These are phyloP conservation scores for Conistra vaccinii DNA, from an alignment of 2,888 invertebrate genomes.

Conservation along the genomic window DNA sequence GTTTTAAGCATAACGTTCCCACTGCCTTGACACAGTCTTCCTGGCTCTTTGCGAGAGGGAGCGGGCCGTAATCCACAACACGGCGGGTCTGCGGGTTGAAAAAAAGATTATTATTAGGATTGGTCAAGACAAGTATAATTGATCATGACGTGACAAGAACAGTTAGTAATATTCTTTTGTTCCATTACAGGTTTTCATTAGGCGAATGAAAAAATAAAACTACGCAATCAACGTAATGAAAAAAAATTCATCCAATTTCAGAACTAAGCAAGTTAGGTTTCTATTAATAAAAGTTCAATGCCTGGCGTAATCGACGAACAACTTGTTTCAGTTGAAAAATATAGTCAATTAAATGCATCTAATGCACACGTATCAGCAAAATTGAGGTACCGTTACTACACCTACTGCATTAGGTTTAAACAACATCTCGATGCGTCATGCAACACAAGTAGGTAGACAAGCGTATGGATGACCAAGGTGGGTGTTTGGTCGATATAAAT, in stretches of 20 bases:
- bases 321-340: neutral
- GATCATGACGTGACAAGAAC: neutral
- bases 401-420: constrained; percentile 6
- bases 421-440: constrained; percentile 33
- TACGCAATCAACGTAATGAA: neutral
- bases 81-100: neutral
- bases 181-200: neutral
- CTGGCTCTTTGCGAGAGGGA: neutral
- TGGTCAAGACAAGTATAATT: neutral
- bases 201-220: neutral
- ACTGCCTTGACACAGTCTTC: neutral
- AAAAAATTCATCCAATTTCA: neutral
- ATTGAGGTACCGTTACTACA: constrained; percentile 30
- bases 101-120: neutral
- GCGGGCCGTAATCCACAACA: neutral
- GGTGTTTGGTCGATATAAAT: constrained; percentile 75
- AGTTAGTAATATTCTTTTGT: neutral
- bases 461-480: constrained; percentile 40
- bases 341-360: neutral
- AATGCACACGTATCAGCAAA: constrained; percentile 12
- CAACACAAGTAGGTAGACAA: constrained; percentile 6
- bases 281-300: neutral
- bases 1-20: neutral
- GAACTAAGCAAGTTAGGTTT: neutral
- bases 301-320: neutral